phyloP scores from a whole-genome alignment of 1,140 invertebrate species.

The Pemphigus obesinymphae region DNA sequence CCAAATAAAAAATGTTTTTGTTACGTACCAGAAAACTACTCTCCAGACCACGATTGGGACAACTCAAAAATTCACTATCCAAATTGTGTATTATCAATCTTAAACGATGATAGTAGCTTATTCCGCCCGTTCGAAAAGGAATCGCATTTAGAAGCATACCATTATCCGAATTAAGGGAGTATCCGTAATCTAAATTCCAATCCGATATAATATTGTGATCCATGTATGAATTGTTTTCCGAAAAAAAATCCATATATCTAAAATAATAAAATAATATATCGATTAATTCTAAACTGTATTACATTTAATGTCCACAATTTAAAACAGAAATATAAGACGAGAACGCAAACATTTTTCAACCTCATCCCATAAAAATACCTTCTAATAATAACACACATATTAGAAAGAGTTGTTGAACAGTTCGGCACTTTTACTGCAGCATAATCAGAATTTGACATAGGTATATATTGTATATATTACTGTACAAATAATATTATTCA shows the following conservation, averaged over 20 bases:
- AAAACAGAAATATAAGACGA: no score
- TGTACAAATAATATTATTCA: no score
- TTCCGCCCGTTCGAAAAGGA: background rate
- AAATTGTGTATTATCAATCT: background rate
- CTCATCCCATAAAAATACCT: no score
- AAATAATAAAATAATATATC: background rate
- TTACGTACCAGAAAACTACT: background rate
- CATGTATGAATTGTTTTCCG: background rate
- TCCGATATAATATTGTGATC: background rate
- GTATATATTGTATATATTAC: no score
- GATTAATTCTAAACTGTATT: background rate
- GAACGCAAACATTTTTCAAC: no score
- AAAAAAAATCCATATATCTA: background rate
- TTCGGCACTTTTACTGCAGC: no score
- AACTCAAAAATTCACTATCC: background rate
- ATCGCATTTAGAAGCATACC: background rate
- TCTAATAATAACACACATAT: no score
- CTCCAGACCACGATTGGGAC: background rate
- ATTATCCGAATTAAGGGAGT: background rate
- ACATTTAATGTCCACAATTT: no score
- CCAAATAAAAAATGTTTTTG: no score
- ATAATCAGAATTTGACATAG: no score
- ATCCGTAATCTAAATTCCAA: constrained; percentile 6
- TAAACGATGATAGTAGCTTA: background rate
- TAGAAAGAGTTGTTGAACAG: no score